Evolutionary conservation across 2,113 vertebrate species (phyloP), one percentile per base, ranked within the genome.

Genomic region (Chamaea fasciata): DNA sequence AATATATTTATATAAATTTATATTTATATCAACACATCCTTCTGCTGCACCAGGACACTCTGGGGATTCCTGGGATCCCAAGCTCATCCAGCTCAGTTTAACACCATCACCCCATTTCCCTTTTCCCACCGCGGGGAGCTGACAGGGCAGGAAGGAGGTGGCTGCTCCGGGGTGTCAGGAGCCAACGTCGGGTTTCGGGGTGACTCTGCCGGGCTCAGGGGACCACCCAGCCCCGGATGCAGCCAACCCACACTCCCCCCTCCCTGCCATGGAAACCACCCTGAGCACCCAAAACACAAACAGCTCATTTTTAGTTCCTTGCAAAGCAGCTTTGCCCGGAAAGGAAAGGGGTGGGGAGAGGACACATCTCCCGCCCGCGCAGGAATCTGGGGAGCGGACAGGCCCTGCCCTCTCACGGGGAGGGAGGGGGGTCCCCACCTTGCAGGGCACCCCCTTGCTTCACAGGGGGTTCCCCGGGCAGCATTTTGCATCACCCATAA

Each of bases 301-400:
- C 59, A 78, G 76, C 94, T 90, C 95, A 60, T 78, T 97, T 97
- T 97, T 83, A 96, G 96, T 15, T 91, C 56, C 94, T 74, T n/a
- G 47, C 87, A 15, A 88, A 50, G 71, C 31, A 2, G 55, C 60
- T 79, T 47, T 9, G 35, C 90, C 71, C 41, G 0, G 46, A 91
- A 95, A 92, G 85, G 95, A 96, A 93, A 94, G 37, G 60, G 90
- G 68, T 24, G 85, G 75, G 91, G 82, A 71, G 87, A 78, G 56
- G 76, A 64, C 31, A 9, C 47, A 2, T 46, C 55, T 37, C 75
- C 63, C 3, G 2, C 65, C 37, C 3, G 2, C 5, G 0, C 31
- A 83, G 69, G 77, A 65, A 90, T 68, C 3, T 33, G 42, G 90
- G 85, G 55, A 26, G 26, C 2, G 0, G 67, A 59, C 69, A 47